Conservation (phyloP, 2,888 invertebrate genomes). For the Athalia cordata region DNA sequence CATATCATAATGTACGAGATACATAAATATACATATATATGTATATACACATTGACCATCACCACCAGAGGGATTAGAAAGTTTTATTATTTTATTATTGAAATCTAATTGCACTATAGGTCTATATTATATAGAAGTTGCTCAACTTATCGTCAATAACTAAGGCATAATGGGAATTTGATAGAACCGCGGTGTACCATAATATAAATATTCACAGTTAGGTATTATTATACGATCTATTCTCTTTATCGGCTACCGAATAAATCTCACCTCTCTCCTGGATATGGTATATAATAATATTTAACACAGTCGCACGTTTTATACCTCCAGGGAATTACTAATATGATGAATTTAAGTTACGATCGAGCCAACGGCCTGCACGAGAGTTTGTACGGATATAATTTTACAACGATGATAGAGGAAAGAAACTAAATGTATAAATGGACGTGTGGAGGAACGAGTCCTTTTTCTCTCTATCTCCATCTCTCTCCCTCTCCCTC, state of each 20-base stretch:
- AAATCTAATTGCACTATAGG: conserved; percentile 1
- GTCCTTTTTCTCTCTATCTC: background rate
- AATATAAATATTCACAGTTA: background rate
- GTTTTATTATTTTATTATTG: conserved; percentile 31
- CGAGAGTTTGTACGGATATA: background rate
- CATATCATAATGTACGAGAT: too few species aligned
- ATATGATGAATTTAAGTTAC: too few species aligned
- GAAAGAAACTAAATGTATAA: too few species aligned
- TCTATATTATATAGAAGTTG: background rate
- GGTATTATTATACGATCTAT: background rate
- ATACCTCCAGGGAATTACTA: too few species aligned
- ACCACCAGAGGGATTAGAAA: conserved; percentile 35
- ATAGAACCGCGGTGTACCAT: background rate
- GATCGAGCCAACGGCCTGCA: background rate
- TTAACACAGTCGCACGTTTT: too few species aligned
- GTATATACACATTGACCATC: too few species aligned
- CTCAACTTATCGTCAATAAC: background rate
- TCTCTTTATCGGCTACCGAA: background rate
- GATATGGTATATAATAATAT: too few species aligned
- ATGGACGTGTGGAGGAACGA: too few species aligned
- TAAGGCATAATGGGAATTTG: background rate
- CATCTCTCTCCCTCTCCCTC: background rate
- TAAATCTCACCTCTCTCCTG: background rate
- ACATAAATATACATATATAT: too few species aligned
- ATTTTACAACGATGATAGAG: background rate